Evolutionary conservation across 2,888 invertebrate genomes (phyloP).

Genomic region (Nomada flava): DNA sequence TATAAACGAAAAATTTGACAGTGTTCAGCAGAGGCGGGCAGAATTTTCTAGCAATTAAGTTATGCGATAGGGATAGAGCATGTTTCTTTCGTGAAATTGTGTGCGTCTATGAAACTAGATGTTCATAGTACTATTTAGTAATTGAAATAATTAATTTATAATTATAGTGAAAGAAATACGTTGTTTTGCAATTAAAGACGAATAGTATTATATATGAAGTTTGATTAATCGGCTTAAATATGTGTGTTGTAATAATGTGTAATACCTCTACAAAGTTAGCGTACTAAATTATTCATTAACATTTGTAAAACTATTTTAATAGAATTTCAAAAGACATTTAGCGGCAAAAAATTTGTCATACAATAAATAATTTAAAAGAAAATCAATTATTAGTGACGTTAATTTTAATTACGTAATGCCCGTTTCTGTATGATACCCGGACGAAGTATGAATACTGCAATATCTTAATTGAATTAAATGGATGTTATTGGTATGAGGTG

Average conservation of each 20-base stretch:
- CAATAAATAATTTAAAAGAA: slow-evolving; percentile 11
- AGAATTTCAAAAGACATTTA: slow-evolving; percentile 3
- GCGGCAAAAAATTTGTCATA: slow-evolving; percentile 10
- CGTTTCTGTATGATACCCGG: slow-evolving; percentile 33
- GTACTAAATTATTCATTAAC: slow-evolving; percentile 9
- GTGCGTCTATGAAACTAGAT: not conserved
- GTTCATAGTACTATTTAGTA: slow-evolving; percentile 5
- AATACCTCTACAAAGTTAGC: not conserved
- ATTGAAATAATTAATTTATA: slow-evolving; percentile 6
- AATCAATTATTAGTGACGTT: not conserved
- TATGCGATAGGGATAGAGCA: not conserved
- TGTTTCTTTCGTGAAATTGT: not conserved
- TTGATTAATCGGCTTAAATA: slow-evolving; percentile 13
- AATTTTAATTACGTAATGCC: slow-evolving; percentile 12
- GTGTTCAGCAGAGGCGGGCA: slow-evolving; percentile 36
- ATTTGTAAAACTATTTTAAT: slow-evolving; percentile 17
- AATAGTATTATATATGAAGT: not conserved
- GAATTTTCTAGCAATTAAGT: not conserved
- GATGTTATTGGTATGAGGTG: slow-evolving; percentile 23
- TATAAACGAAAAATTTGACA: slow-evolving; percentile 7
- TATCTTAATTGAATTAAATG: slow-evolving; percentile 8
- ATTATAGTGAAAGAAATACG: not conserved
- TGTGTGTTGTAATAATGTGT: slow-evolving; percentile 3
- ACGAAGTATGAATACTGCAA: not conserved
- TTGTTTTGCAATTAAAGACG: not conserved